Percentiles rank a stretch among this genome's conserved stretches.
These are phyloP conservation scores for Thymelicus lineola DNA, from an alignment of 2,888 invertebrate genomes.

Conservation along the genomic window DNA sequence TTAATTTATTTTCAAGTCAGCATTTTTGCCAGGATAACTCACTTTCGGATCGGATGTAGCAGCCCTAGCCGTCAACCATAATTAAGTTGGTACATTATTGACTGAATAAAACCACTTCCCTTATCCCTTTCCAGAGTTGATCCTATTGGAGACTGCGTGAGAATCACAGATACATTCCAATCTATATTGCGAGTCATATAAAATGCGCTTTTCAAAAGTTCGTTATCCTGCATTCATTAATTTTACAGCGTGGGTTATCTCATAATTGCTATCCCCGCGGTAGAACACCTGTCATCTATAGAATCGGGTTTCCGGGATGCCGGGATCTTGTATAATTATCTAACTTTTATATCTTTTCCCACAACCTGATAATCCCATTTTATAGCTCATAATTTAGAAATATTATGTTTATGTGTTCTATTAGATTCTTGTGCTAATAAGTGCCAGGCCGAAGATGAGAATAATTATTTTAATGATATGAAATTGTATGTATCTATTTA, in stretches of 20 bases:
- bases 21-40: too few species aligned
- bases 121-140: too few species aligned
- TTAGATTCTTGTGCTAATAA: constrained; percentile 1
- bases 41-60: too few species aligned
- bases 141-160: background rate
- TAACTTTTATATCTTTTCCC: constrained; percentile 20
- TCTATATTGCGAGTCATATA: background rate
- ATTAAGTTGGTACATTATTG: too few species aligned
- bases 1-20: too few species aligned
- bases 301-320: constrained; percentile 31
- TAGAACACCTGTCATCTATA: constrained; percentile 20
- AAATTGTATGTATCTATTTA: background rate
- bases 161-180: background rate
- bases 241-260: constrained; percentile 22
- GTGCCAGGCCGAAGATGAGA: background rate
- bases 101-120: too few species aligned
- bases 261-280: constrained; percentile 21
- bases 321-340: constrained; percentile 16
- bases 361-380: background rate
- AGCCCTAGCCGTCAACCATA: too few species aligned
- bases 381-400: constrained; percentile 4
- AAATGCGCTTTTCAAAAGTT: constrained; percentile 5
- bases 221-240: constrained; percentile 9
- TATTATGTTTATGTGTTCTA: background rate
- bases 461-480: background rate